phyloP scores from a whole-genome alignment of 2,113 vertebrate genomes.

The Anolis sagrei region DNA sequence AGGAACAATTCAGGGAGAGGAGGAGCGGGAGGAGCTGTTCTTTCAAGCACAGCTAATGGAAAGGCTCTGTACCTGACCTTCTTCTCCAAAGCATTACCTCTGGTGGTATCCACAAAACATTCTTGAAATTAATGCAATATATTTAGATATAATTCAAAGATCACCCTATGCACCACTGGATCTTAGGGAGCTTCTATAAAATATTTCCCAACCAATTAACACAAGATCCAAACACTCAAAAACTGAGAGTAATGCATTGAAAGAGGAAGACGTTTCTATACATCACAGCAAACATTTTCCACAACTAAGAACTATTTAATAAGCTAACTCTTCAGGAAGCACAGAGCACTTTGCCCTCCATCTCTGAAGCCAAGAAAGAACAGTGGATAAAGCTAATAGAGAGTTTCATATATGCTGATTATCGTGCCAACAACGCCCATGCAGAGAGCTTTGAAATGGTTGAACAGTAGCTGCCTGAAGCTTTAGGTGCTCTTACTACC shows the following conservation, averaged over 20 bases:
- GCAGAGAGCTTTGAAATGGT: too few species aligned
- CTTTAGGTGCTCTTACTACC: too few species aligned
- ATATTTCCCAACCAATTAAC: not conserved
- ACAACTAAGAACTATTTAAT: too few species aligned
- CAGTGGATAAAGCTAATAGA: too few species aligned
- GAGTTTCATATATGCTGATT: too few species aligned
- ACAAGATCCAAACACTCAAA: not conserved
- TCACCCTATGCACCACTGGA: not conserved
- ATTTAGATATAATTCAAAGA: not conserved
- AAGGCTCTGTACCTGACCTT: not conserved
- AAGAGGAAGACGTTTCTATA: not conserved
- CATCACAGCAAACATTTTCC: not conserved
- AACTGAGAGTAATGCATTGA: not conserved
- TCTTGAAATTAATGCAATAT: too few species aligned
- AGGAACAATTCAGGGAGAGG: not conserved
- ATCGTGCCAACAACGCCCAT: too few species aligned
- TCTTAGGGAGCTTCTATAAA: not conserved
- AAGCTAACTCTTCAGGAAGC: too few species aligned
- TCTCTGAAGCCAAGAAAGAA: too few species aligned
- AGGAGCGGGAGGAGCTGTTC: too few species aligned
- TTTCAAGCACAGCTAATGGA: not conserved
- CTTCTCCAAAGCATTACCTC: not conserved
- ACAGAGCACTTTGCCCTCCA: too few species aligned
- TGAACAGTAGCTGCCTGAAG: too few species aligned
- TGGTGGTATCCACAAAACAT: not conserved